Conservation (phyloP, 2,113 vertebrate species). For the Machaerirhynchus nigripectus region DNA sequence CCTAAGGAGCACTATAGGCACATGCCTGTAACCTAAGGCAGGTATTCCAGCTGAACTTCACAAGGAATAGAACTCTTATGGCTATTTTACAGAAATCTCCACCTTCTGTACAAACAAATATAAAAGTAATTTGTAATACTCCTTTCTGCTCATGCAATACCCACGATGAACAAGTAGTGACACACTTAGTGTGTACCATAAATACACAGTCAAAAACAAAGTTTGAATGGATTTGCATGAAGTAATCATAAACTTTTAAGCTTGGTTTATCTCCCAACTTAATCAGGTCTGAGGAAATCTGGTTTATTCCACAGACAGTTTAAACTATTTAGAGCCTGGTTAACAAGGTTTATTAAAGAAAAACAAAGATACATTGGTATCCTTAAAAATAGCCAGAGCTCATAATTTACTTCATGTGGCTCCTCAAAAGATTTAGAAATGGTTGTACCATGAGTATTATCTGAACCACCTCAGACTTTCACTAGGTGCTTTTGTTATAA, state of each 20-base stretch:
- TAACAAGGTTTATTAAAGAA: neutral
- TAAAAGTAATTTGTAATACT: neutral
- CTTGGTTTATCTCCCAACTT: neutral
- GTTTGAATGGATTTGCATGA: neutral
- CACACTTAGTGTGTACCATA: neutral
- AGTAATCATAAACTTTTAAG: neutral
- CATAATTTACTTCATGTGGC: neutral
- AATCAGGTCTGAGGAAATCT: neutral
- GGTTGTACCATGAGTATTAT: neutral
- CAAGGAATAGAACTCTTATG: neutral
- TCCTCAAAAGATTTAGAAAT: neutral
- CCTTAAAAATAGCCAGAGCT: neutral
- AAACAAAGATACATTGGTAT: neutral
- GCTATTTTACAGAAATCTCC: neutral
- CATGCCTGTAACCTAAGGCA: neutral
- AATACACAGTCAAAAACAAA: neutral
- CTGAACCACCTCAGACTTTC: neutral
- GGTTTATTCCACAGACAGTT: neutral
- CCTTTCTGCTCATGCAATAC: neutral
- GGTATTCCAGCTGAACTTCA: neutral
- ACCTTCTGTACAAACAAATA: neutral
- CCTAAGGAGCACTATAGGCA: neutral
- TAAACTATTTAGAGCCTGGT: neutral
- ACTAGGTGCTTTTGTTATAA: neutral
- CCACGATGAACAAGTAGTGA: neutral